Evolutionary conservation across 2,888 invertebrate species (phyloP).

Genomic region (Thalpophila matura): DNA sequence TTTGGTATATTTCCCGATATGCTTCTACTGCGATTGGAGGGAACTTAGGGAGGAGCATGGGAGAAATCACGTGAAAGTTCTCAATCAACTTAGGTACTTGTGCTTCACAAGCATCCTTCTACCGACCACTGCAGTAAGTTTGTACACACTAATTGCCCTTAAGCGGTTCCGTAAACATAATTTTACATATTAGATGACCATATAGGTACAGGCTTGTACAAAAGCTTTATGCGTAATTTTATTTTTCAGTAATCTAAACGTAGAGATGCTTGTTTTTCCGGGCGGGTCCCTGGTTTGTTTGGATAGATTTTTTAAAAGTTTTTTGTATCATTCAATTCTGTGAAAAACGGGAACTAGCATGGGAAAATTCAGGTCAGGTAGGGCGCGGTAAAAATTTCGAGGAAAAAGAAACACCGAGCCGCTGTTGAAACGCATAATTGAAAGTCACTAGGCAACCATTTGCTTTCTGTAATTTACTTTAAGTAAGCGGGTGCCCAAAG

Average conservation of each 20-base stretch:
- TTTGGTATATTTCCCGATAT: constrained; percentile 74
- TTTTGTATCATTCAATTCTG: constrained; percentile 3
- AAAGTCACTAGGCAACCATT: neutral
- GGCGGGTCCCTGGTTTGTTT: neutral
- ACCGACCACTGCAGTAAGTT: constrained; percentile 80
- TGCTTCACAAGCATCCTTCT: constrained; percentile 78
- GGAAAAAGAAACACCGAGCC: neutral
- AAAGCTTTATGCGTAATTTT: neutral
- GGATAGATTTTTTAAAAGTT: neutral
- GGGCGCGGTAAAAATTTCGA: neutral
- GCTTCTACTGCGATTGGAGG: constrained; percentile 81
- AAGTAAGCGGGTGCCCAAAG: neutral
- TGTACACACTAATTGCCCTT: constrained; percentile 35
- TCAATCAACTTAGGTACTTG: constrained; percentile 74
- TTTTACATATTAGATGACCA: constrained; percentile 4
- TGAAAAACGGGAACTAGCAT: neutral
- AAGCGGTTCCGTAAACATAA: constrained; percentile 41
- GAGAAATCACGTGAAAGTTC: constrained; percentile 66
- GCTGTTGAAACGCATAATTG: neutral
- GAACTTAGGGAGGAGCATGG: constrained; percentile 67
- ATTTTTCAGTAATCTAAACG: no score
- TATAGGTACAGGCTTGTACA: neutral
- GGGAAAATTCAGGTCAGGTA: neutral
- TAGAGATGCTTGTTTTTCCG: no score
- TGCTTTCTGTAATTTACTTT: neutral